Conservation (phyloP, 2,113 vertebrate species). For the Sigmodon hispidus region DNA sequence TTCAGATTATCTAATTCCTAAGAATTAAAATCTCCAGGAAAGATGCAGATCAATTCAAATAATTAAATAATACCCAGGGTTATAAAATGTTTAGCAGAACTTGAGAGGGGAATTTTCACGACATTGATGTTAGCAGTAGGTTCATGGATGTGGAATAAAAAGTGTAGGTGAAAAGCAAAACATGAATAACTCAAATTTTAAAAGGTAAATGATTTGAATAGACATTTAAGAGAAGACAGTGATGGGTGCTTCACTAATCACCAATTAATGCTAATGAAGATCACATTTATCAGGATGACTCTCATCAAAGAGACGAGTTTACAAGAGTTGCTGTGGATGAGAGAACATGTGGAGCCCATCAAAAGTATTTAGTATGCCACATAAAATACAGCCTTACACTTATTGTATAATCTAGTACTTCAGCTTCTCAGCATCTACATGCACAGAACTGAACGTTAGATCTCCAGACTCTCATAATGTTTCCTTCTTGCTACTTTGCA, state of each 20-base stretch:
- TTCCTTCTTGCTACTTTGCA: neutral
- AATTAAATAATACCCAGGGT: neutral
- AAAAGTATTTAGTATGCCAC: neutral
- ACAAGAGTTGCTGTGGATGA: accelerated
- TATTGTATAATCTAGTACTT: neutral
- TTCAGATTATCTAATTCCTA: neutral
- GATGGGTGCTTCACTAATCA: neutral
- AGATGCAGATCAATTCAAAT: neutral
- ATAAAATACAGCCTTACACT: neutral
- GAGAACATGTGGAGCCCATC: accelerated
- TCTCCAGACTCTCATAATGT: neutral
- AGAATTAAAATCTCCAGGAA: neutral
- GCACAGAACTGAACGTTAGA: neutral
- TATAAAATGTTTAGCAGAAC: neutral
- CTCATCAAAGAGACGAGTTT: neutral
- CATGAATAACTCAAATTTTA: neutral
- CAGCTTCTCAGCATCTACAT: neutral
- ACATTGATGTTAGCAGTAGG: neutral
- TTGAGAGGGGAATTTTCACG: neutral
- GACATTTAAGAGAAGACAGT: neutral
- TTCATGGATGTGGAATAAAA: neutral
- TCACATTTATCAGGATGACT: neutral
- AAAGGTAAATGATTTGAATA: neutral
- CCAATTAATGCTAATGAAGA: neutral
- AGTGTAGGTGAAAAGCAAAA: neutral